Evolutionary conservation across 2,113 vertebrate species (phyloP).

Genomic region (Forbesichthys papilliferus): DNA sequence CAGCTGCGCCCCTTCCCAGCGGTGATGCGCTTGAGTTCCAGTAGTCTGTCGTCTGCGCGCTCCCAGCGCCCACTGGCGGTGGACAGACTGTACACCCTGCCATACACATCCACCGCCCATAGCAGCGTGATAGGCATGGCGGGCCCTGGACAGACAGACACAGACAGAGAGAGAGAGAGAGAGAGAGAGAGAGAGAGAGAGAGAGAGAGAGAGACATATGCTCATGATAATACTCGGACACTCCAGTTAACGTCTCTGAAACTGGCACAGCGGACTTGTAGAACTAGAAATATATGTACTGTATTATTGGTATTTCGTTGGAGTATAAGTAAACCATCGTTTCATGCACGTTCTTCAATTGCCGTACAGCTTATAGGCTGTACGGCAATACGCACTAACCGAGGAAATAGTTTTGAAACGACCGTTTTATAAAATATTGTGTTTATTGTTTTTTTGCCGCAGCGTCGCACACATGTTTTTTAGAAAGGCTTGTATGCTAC

Average conservation of each 20-base stretch:
- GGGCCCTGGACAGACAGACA: conserved; percentile 47
- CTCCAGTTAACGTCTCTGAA: not conserved
- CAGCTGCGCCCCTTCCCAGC: conserved; percentile 87
- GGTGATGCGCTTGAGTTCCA: conserved; percentile 90
- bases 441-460: too few species aligned
- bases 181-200: not conserved
- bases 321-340: not conserved
- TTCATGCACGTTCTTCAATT: not conserved
- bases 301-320: not conserved
- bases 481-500: not conserved
- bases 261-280: conserved; percentile 7
- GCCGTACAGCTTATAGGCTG: too few species aligned
- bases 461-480: not conserved
- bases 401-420: too few species aligned
- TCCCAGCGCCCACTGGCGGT: conserved; percentile 87
- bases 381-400: too few species aligned
- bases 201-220: not conserved
- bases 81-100: conserved; percentile 87
- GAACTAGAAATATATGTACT: not conserved
- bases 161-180: not conserved
- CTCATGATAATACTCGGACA: conserved; percentile 33
- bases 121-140: conserved; percentile 83
- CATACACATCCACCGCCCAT: conserved; percentile 95
- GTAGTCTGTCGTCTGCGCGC: conserved; percentile 80
- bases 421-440: too few species aligned